Evolutionary conservation across 2,888 invertebrate genomes (phyloP).

Genomic region (Dendrolimus houi): DNA sequence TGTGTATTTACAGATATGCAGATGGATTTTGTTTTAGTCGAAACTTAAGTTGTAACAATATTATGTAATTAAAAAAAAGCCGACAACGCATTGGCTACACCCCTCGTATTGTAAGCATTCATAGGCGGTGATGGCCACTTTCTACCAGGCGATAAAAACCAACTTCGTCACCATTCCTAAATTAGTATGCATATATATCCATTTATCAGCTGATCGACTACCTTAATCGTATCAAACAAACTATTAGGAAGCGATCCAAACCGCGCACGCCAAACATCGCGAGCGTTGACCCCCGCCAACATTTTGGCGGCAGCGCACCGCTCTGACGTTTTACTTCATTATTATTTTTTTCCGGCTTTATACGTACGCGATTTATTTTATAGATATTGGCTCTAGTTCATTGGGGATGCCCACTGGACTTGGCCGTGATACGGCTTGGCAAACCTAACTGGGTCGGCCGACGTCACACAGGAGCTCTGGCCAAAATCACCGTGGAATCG

Average conservation of each 20-base stretch:
- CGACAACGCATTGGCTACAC: no score
- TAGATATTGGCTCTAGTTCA: constrained; percentile 75
- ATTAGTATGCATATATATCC: no score
- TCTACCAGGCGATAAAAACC: no score
- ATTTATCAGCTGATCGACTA: constrained; percentile 11
- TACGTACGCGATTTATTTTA: constrained; percentile 70
- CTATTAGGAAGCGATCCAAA: constrained; percentile 68
- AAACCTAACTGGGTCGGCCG: constrained; percentile 66
- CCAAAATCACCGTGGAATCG: constrained; percentile 73
- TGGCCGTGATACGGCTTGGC: constrained; percentile 74
- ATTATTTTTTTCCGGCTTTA: constrained; percentile 63
- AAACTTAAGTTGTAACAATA: no score
- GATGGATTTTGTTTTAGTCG: no score
- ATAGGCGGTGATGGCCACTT: no score
- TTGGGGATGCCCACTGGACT: constrained; percentile 71
- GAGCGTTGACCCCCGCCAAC: constrained; percentile 62
- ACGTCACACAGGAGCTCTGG: constrained; percentile 68
- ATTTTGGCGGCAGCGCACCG: constrained; percentile 65
- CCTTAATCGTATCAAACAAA: constrained; percentile 59
- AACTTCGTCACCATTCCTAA: no score
- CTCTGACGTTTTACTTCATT: constrained; percentile 63
- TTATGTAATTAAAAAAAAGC: no score
- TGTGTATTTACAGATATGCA: no score
- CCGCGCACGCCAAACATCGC: constrained; percentile 66
- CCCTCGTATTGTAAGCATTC: no score